These are phyloP conservation scores for Diceros bicornis DNA, from an alignment of 2,797 vertebrate genomes.

Conservation along the genomic window DNA sequence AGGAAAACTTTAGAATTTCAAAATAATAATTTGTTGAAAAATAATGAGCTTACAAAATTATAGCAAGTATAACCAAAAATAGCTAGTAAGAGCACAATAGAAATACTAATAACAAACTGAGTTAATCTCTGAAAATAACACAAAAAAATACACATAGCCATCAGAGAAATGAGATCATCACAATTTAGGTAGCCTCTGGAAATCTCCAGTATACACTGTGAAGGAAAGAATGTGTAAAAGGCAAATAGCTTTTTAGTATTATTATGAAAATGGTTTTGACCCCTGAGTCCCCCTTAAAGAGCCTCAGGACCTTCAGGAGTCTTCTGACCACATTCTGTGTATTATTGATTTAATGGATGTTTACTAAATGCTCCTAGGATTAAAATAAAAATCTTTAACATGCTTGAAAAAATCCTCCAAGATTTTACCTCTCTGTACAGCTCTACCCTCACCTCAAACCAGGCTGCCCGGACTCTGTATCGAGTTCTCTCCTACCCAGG, in stretches of 20 bases:
- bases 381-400: not conserved
- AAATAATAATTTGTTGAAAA: conserved; percentile 4
- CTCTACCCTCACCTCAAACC: not conserved
- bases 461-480: not conserved
- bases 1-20: not conserved
- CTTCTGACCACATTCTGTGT: not conserved
- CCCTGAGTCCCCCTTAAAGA: not conserved
- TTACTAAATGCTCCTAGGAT: not conserved
- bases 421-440: not conserved
- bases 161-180: not conserved
- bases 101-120: not conserved
- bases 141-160: not conserved
- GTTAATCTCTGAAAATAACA: conserved; percentile 32
- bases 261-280: not conserved
- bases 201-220: not conserved
- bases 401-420: not conserved
- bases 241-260: not conserved
- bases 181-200: not conserved
- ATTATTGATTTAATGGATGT: not conserved
- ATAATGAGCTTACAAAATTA: not conserved
- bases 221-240: not conserved
- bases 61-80: not conserved
- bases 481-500: not conserved
- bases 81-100: not conserved
- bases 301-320: accelerated